Percentiles rank a stretch among this genome's conserved stretches.
Evolutionary conservation across 2,888 invertebrate species (phyloP).

Genomic region (Acleris sparsana): DNA sequence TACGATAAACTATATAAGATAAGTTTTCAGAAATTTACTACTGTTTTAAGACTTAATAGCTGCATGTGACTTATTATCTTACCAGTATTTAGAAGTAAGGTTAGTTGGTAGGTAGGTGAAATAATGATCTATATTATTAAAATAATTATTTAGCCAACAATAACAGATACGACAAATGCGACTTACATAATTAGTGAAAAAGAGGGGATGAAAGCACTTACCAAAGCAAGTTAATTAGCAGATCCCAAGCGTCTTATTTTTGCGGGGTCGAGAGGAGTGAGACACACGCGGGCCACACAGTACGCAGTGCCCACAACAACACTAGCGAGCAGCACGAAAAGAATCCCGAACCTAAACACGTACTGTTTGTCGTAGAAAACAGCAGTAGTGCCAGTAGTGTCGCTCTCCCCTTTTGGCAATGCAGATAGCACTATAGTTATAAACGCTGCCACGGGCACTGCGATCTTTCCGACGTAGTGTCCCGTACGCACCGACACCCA

Average conservation of each 20-base stretch:
- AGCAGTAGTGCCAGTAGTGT: constrained; percentile 55
- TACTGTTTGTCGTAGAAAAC: constrained; percentile 78
- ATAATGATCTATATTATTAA: too few relatives aligned
- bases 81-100: too few relatives aligned
- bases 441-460: constrained; percentile 78
- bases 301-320: constrained; percentile 55
- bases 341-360: constrained; percentile 59
- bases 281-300: constrained; percentile 61
- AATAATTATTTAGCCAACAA: too few relatives aligned
- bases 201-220: constrained; percentile 52
- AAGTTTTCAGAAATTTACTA: background rate
- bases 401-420: constrained; percentile 82
- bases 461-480: constrained; percentile 85
- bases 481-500: constrained; percentile 86
- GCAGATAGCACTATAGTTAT: constrained; percentile 84
- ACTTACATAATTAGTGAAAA: constrained; percentile 32
- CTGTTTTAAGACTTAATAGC: background rate
- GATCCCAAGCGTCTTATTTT: constrained; percentile 65
- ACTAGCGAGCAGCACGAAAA: constrained; percentile 60
- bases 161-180: too few relatives aligned
- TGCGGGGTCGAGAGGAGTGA: constrained; percentile 62
- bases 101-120: too few relatives aligned
- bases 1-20: background rate
- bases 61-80: too few relatives aligned
- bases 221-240: constrained; percentile 51